These are phyloP conservation scores for Drosophila insularis DNA, from an alignment of 1,140 invertebrate genomes.

Conservation along the genomic window DNA sequence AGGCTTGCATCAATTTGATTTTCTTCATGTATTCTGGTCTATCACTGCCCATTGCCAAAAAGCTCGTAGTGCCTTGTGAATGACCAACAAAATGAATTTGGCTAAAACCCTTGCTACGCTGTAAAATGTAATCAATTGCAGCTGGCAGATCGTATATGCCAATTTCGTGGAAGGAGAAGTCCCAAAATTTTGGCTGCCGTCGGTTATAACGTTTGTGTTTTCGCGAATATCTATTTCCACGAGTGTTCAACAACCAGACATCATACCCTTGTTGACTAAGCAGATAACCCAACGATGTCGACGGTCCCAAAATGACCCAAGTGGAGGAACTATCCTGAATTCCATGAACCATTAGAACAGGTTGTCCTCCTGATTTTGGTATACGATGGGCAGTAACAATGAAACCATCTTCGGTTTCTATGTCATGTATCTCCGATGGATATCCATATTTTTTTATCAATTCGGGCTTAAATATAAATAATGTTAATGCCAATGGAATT, in stretches of 20 bases:
- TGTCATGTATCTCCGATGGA: conserved; percentile 83
- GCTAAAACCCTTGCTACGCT: conserved; percentile 79
- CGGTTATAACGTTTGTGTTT: conserved; percentile 83
- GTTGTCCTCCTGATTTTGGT: conserved; percentile 59
- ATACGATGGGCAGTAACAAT: conserved; percentile 83
- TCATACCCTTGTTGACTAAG: conserved; percentile 88
- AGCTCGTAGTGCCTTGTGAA: conserved; percentile 84
- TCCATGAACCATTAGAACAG: conserved; percentile 87
- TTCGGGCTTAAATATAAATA: conserved; percentile 41
- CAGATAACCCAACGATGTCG: conserved; percentile 83
- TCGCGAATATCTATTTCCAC: conserved; percentile 87
- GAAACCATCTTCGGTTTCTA: conserved; percentile 84
- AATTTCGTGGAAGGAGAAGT: conserved; percentile 88
- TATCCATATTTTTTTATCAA: conserved; percentile 84
- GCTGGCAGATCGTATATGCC: conserved; percentile 88
- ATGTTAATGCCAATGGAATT: not conserved
- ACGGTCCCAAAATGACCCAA: conserved; percentile 84
- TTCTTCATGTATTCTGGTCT: conserved; percentile 87
- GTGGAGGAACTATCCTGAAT: conserved; percentile 84
- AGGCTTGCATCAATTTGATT: conserved; percentile 84
- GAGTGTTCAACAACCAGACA: conserved; percentile 89
- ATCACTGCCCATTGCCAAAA: conserved; percentile 86
- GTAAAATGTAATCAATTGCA: conserved; percentile 86
- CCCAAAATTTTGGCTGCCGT: conserved; percentile 78
- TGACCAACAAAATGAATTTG: conserved; percentile 83